Evolutionary conservation across 2,113 vertebrate genomes (phyloP).

Genomic region (Cepphus grylle): DNA sequence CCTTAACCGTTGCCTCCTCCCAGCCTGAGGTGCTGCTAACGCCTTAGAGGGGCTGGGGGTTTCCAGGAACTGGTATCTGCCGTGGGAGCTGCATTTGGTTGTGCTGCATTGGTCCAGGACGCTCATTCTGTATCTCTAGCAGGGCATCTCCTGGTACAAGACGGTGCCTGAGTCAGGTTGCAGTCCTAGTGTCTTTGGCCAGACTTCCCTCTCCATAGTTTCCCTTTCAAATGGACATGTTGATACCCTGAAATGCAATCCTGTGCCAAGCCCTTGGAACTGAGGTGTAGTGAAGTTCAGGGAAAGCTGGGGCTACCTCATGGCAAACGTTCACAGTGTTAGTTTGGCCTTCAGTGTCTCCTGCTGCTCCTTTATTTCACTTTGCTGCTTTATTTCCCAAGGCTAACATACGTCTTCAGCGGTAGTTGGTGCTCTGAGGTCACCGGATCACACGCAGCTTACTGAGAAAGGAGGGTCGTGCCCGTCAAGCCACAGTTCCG

Average conservation of each 20-base stretch:
- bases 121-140: background rate
- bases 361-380: background rate
- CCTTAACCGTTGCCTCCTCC: background rate
- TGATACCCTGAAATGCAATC: background rate
- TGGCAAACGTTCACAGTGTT: background rate
- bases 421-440: background rate
- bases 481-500: background rate
- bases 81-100: background rate
- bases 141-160: background rate
- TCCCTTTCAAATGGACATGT: background rate
- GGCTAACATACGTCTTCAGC: background rate
- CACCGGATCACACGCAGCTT: rapidly evolving
- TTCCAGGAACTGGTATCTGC: background rate
- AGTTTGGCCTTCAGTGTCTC: background rate
- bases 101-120: background rate
- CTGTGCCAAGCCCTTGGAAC: background rate
- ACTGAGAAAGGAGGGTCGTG: background rate
- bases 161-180: background rate
- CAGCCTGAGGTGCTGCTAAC: background rate
- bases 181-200: background rate
- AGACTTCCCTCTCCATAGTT: background rate
- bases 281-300: background rate
- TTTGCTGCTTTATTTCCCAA: background rate
- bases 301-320: background rate
- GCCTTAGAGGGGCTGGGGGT: background rate